Evolutionary conservation across 2,797 vertebrate genomes (phyloP).

Genomic region (Neosilurus hyrtlii): DNA sequence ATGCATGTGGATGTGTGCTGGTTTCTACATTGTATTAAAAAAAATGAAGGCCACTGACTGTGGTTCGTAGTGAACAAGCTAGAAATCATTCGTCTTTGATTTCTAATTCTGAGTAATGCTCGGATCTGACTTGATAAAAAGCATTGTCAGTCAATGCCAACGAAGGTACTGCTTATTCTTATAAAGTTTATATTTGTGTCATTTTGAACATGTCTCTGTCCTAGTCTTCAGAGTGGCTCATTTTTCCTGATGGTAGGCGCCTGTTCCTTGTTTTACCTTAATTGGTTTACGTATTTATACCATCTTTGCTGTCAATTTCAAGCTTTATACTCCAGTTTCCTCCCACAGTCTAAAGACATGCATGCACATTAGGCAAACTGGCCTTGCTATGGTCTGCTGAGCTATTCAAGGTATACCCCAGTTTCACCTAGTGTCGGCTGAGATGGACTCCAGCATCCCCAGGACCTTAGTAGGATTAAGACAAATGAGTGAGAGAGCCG

Average conservation of each 20-base stretch:
- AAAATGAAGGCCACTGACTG: not conserved
- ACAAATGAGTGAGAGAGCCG: no score
- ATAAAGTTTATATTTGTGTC: no score
- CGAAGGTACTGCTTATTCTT: not conserved
- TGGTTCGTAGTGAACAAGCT: not conserved
- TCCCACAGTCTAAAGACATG: no score
- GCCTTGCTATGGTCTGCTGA: no score
- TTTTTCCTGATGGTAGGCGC: not conserved
- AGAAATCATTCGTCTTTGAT: not conserved
- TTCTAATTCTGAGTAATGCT: no score
- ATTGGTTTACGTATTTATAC: not conserved
- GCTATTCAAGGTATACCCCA: no score
- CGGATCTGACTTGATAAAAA: not conserved
- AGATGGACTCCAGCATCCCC: no score
- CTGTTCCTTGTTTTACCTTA: constrained; percentile 1
- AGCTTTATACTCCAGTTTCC: not conserved
- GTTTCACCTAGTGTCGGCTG: no score
- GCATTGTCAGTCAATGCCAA: not conserved
- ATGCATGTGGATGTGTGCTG: no score
- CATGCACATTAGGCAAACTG: no score
- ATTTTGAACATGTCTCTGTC: not conserved
- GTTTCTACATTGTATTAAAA: no score
- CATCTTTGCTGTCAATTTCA: not conserved
- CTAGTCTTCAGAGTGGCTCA: not conserved
- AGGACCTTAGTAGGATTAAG: no score